A percentile compares a stretch with the other conserved stretches of the same genome.
Evolutionary conservation across 2,113 vertebrate species (phyloP).

Genomic region (Dicentrarchus labrax): DNA sequence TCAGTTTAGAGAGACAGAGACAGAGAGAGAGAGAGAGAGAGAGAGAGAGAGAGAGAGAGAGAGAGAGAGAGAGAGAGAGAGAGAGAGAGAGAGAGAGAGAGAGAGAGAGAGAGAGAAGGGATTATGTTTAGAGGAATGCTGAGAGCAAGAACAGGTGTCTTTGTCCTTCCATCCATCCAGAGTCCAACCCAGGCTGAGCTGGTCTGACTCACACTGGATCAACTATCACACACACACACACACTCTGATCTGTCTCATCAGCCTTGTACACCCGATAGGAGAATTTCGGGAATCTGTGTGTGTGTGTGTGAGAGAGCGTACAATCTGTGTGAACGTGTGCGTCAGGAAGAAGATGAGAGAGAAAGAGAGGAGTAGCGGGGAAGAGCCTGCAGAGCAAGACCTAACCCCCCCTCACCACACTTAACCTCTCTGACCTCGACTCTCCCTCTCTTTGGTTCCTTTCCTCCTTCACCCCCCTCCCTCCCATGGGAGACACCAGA

Average conservation of each 20-base stretch:
- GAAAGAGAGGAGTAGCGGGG: constrained; percentile 20
- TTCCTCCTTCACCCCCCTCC: constrained; percentile 43
- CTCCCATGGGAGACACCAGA: constrained; percentile 83
- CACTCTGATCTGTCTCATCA: constrained; percentile 46
- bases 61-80: constrained; percentile 14
- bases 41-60: too few species aligned
- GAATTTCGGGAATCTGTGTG: constrained; percentile 57
- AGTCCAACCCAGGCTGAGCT: constrained; percentile 59
- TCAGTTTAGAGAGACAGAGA: constrained; percentile 55
- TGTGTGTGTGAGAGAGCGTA: background rate
- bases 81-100: constrained; percentile 33
- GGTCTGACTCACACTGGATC: constrained; percentile 61
- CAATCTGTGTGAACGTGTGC: constrained; percentile 30
- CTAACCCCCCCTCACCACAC: constrained; percentile 76
- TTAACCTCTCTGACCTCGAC: constrained; percentile 85
- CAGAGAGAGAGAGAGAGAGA: too few species aligned
- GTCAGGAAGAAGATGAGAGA: constrained; percentile 34
- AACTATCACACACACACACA: constrained; percentile 46
- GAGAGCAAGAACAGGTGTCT: constrained; percentile 79
- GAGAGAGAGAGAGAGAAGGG: constrained; percentile 42
- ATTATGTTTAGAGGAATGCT: constrained; percentile 76
- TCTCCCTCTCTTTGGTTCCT: constrained; percentile 70
- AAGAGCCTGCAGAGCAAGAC: constrained; percentile 66
- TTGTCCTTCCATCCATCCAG: constrained; percentile 71
- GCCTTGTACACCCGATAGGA: constrained; percentile 31